phyloP scores from a whole-genome alignment of 2,797 vertebrate genomes.

The Lithobates sylvaticus region DNA sequence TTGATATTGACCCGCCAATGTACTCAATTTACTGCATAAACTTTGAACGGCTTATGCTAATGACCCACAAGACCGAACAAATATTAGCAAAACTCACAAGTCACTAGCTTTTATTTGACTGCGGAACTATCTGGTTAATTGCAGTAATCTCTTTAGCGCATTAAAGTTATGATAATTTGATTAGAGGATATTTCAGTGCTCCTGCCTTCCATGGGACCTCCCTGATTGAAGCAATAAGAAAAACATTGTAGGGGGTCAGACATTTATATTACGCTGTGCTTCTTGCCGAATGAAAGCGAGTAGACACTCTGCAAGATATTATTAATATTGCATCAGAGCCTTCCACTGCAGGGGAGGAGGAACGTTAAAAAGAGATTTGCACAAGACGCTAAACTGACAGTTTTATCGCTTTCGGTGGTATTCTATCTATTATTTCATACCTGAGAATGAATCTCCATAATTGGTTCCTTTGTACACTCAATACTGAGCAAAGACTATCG shows the following conservation, averaged over 20 bases:
- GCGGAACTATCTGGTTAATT: conserved; percentile 21
- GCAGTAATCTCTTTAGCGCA: conserved; percentile 21
- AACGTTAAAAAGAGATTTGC: conserved; percentile 36
- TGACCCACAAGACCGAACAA: background rate
- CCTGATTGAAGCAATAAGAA: conserved; percentile 41
- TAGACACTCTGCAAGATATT: conserved; percentile 35
- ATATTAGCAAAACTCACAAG: background rate
- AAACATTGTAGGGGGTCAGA: conserved; percentile 40
- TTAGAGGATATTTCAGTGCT: conserved; percentile 17
- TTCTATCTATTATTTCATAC: conserved; percentile 30
- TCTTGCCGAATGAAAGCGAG: conserved; percentile 32
- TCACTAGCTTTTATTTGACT: conserved; percentile 27
- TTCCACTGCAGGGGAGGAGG: conserved; percentile 19
- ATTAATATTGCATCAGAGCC: conserved; percentile 41
- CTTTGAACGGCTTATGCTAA: background rate
- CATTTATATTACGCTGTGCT: conserved; percentile 39
- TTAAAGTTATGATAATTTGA: conserved; percentile 33
- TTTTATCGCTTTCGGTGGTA: conserved; percentile 17
- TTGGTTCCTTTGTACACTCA: conserved; percentile 37
- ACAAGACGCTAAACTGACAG: conserved; percentile 25
- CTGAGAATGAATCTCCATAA: conserved; percentile 32
- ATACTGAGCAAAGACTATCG: conserved; percentile 22
- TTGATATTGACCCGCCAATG: background rate
- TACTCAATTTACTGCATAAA: background rate
- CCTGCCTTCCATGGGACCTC: conserved; percentile 38